phyloP scores from a whole-genome alignment of 2,797 vertebrate species.

The Setipinna tenuifilis region DNA sequence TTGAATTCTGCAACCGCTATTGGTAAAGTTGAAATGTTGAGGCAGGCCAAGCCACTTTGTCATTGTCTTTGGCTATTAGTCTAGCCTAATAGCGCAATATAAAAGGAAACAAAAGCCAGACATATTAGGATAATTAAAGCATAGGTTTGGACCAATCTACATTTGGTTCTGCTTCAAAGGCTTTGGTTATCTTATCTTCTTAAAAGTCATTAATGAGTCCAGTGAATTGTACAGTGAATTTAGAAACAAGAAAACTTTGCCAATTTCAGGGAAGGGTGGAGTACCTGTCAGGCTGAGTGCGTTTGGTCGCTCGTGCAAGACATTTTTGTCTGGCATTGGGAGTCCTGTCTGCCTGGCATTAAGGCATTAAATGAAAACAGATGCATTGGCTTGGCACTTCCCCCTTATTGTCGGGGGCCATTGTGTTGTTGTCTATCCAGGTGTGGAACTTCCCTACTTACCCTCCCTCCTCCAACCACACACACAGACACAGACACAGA shows the following conservation, averaged over 20 bases:
- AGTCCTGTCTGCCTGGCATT: slow-evolving; percentile 12
- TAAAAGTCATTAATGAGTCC: too few species aligned
- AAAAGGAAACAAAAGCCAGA: not conserved
- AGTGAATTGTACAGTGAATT: not conserved
- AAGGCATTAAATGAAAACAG: slow-evolving; percentile 32
- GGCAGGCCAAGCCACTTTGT: not conserved
- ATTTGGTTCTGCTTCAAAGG: not conserved
- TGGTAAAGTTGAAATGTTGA: not conserved
- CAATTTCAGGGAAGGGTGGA: not conserved
- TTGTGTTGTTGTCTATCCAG: slow-evolving; percentile 18
- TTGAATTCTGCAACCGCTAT: not conserved
- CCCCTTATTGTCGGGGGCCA: not conserved
- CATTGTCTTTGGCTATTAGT: not conserved
- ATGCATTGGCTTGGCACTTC: not conserved
- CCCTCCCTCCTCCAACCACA: not conserved
- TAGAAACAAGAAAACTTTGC: not conserved
- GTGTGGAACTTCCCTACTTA: slow-evolving; percentile 2
- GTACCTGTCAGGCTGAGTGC: slow-evolving; percentile 18
- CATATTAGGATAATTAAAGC: not conserved
- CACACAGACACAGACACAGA: not conserved
- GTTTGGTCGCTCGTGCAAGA: not conserved
- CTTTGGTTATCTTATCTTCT: too few species aligned
- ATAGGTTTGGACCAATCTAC: not conserved
- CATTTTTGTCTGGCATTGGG: not conserved
- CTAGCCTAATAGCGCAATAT: not conserved